phyloP scores from a whole-genome alignment of 1,140 invertebrate genomes.

The Rhizoglyphus robini region DNA sequence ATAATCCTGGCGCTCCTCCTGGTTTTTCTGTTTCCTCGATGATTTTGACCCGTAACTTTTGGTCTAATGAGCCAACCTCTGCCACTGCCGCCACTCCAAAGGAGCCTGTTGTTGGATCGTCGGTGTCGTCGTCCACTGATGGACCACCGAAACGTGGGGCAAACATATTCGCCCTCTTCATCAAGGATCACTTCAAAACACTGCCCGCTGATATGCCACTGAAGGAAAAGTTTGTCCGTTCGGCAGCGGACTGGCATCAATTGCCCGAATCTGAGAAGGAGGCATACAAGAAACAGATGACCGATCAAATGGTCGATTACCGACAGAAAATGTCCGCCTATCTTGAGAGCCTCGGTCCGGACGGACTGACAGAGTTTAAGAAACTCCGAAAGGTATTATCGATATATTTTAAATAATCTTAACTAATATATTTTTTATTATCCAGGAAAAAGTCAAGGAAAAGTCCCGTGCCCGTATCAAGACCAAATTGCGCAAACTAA shows the following conservation, averaged over 20 bases:
- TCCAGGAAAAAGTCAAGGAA: constrained; percentile 7
- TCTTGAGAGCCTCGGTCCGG: neutral
- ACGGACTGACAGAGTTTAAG: neutral
- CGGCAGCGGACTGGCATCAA: constrained; percentile 2
- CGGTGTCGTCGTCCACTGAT: neutral
- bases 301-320: neutral
- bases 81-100: neutral
- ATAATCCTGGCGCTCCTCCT: neutral
- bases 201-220: neutral
- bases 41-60: neutral
- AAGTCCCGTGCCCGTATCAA: constrained; percentile 11
- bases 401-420: neutral
- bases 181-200: neutral
- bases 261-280: neutral
- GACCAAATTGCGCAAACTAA: neutral
- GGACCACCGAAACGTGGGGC: constrained; percentile 6
- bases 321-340: neutral
- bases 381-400: neutral
- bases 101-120: neutral
- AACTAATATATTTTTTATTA: neutral
- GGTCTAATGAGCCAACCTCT: neutral
- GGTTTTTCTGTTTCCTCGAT: too few relatives aligned
- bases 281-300: neutral
- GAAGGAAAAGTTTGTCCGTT: neutral
- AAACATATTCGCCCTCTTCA: constrained; percentile 6